Conservation (phyloP, 1,140 invertebrate species). For the Cephus cinctus region DNA sequence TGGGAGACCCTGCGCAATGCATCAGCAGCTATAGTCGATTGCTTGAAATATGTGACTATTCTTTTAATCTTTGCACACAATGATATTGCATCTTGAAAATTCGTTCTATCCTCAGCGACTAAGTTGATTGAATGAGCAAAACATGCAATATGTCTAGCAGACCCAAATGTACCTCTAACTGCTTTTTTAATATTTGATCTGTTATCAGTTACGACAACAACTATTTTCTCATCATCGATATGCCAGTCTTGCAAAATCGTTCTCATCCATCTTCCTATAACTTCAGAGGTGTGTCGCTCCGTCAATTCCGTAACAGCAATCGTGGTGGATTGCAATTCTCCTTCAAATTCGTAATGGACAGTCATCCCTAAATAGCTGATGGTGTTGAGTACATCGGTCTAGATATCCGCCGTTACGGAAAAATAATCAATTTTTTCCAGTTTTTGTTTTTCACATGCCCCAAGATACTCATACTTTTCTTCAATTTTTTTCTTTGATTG, state of each 20-base stretch:
- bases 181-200: slow-evolving; percentile 31
- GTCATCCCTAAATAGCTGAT: slow-evolving; percentile 34
- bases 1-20: slow-evolving; percentile 2
- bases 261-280: slow-evolving; percentile 25
- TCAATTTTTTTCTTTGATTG: slow-evolving; percentile 32
- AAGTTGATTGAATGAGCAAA: slow-evolving; percentile 38
- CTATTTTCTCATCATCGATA: slow-evolving; percentile 33
- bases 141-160: slow-evolving; percentile 29
- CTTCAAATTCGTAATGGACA: slow-evolving; percentile 19
- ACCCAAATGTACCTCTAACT: slow-evolving; percentile 16
- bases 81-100: slow-evolving; percentile 1
- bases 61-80: slow-evolving; percentile 21
- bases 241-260: slow-evolving; percentile 33
- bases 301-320: slow-evolving; percentile 23
- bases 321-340: slow-evolving; percentile 16
- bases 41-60: slow-evolving; percentile 23
- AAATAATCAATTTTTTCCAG: slow-evolving; percentile 16
- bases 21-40: slow-evolving; percentile 18
- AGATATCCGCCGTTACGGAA: slow-evolving; percentile 36
- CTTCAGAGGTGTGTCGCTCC: slow-evolving; percentile 23
- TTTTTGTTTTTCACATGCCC: slow-evolving; percentile 25
- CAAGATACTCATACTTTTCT: slow-evolving; percentile 40
- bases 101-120: slow-evolving; percentile 15
- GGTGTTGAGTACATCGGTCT: slow-evolving; percentile 30
- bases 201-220: slow-evolving; percentile 33